A percentile compares a stretch with the other conserved stretches of the same genome.
These are phyloP conservation scores for Tupaia chinensis DNA, from an alignment of 2,113 vertebrate genomes.

Conservation along the genomic window DNA sequence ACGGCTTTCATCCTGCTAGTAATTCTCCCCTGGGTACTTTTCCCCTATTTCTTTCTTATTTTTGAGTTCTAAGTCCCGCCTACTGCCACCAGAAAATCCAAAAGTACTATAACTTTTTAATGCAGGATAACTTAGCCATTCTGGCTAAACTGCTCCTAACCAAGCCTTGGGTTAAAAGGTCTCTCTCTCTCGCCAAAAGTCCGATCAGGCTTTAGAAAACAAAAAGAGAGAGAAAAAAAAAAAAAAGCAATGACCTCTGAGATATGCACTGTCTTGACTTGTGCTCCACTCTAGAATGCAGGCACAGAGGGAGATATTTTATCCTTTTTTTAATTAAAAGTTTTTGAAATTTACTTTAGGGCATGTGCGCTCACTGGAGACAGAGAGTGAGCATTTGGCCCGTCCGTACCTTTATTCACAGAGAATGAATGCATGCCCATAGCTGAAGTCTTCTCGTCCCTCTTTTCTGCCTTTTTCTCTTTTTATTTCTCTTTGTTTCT, in stretches of 20 bases:
- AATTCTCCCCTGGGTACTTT: neutral
- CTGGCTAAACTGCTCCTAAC: neutral
- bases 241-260: neutral
- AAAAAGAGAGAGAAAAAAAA: neutral
- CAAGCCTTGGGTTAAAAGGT: neutral
- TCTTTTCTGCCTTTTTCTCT: no score
- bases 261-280: neutral
- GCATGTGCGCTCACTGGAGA: no score
- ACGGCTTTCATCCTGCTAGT: neutral
- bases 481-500: no score
- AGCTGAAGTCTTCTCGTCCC: no score
- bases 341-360: no score
- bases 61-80: neutral
- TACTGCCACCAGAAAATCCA: neutral
- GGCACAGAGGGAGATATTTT: neutral
- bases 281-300: neutral
- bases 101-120: neutral
- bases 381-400: no score
- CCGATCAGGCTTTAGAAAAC: neutral
- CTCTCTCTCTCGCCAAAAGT: neutral
- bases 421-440: no score
- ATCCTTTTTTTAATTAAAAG: no score
- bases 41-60: neutral
- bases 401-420: no score
- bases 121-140: neutral